Evolutionary conservation across 1,140 invertebrate species (phyloP).

Genomic region (Tetragonula clypearis): DNA sequence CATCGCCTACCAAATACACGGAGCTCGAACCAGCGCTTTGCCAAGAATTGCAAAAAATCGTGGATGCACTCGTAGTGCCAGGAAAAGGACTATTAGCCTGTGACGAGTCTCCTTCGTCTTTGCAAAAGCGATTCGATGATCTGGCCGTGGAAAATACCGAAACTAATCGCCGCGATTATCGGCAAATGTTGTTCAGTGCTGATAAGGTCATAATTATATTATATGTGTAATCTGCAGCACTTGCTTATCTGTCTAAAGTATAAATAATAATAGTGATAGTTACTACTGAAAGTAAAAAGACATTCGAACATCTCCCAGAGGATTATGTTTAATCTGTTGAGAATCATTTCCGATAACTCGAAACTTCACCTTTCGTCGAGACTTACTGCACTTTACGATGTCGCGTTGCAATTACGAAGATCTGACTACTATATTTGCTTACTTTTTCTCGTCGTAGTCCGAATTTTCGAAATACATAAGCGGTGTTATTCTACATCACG

Average conservation of each 20-base stretch:
- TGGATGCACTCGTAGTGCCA: conserved; percentile 92
- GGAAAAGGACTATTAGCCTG: conserved; percentile 96
- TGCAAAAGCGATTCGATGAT: conserved; percentile 91
- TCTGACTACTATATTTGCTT: conserved; percentile 11
- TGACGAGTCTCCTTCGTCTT: conserved; percentile 93
- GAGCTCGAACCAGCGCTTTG: conserved; percentile 92
- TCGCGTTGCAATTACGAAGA: not conserved
- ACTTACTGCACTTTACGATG: not conserved
- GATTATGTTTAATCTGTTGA: not conserved
- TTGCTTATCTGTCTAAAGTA: not conserved
- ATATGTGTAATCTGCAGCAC: not conserved
- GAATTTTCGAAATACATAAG: conserved; percentile 87
- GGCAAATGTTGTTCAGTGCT: conserved; percentile 95
- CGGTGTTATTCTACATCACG: conserved; percentile 97
- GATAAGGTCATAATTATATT: conserved; percentile 83
- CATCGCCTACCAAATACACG: conserved; percentile 63
- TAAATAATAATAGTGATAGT: not conserved
- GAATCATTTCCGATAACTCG: not conserved
- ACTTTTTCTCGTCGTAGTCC: conserved; percentile 20
- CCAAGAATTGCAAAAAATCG: conserved; percentile 94
- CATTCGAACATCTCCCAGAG: not conserved
- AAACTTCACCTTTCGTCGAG: not conserved
- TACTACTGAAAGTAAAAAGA: not conserved
- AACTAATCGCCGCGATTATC: conserved; percentile 91
- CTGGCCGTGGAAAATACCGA: conserved; percentile 93